Base-by-base conservation (phyloP, 2,113 vertebrate genomes). In the Pardalotus punctatus region DNA sequence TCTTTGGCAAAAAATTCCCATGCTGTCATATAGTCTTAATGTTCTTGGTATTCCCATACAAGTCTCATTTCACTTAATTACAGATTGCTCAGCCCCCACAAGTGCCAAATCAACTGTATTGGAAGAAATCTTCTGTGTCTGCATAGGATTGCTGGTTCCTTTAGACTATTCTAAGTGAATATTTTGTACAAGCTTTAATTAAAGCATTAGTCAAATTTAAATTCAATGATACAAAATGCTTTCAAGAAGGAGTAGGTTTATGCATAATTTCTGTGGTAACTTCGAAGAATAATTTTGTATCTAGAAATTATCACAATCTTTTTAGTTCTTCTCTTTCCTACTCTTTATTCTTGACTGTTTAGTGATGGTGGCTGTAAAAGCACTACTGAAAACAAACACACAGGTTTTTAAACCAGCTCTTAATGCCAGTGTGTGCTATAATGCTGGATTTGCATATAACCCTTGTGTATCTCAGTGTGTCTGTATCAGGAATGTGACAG, bases 11-110 rank as follows among this genome's bases (percentile, higher is more conserved):
- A 74, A 90, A 81, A 92, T 91, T 94, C 76, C 72, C 54, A 14
- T 88, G 72, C 56, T 94, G 67, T 90, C 78, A 80, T 38, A 43
- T 74, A 70, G 10, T 83, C 56, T 42, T 93, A 81, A 81, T 78
- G 60, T 86, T 86, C 67, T 90, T 76, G 35, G 58, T 92, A 74
- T 94, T 88, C 82, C 85, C 33, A 35, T 73, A 11, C 16, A 72
- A 71, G 35, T 90, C 51, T 88, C 47, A 51, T 90, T 90, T 93
- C 4, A 4, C 67, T 86, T 92, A 83, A 97, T 93, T 93, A 77
- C 62, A 76, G 60, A 47, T 73, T 70, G 17, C 11, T 86, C n/a
- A 74, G 14, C 47, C 38, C 93, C 56, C 38, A 3, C 25, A 50
- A 92, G 43, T 71, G 67, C 64, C 69, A 64, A 31, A 86, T 86